Conservation (phyloP, 2,888 invertebrate genomes). For the Malachius bipustulatus region DNA sequence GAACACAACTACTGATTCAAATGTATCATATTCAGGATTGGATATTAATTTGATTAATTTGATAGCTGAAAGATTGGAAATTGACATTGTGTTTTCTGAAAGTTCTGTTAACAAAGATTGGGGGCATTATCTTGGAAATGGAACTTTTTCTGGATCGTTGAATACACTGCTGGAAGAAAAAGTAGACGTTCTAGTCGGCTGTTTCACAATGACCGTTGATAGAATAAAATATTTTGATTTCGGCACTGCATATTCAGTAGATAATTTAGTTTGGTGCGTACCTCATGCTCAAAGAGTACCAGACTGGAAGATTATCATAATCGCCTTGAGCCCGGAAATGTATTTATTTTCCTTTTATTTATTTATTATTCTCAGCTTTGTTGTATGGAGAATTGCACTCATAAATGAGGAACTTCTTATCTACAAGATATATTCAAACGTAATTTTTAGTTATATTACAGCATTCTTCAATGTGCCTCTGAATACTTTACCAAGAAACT, state of each 20-base stretch:
- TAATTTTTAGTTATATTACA: neutral
- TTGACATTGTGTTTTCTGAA: neutral
- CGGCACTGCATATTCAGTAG: neutral
- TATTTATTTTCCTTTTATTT: neutral
- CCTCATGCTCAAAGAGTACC: neutral
- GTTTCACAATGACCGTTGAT: neutral
- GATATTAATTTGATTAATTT: neutral
- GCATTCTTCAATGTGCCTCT: neutral
- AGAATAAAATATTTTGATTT: neutral
- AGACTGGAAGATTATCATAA: neutral
- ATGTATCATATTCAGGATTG: constrained; percentile 1
- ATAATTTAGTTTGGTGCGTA: neutral
- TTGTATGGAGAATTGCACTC: neutral
- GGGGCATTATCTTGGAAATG: neutral
- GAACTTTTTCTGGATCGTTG: neutral
- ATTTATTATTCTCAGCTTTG: neutral
- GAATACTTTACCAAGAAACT: neutral
- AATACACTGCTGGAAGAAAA: neutral
- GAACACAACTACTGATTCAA: no score
- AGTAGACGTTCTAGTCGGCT: neutral
- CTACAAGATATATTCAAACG: neutral
- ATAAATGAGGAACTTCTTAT: neutral
- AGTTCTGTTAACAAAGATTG: no score
- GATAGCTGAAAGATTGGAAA: constrained; percentile 2
- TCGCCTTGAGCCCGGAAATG: neutral